Evolutionary conservation across 2,888 invertebrate genomes (phyloP).

Genomic region (Drosophila kanekoi): DNA sequence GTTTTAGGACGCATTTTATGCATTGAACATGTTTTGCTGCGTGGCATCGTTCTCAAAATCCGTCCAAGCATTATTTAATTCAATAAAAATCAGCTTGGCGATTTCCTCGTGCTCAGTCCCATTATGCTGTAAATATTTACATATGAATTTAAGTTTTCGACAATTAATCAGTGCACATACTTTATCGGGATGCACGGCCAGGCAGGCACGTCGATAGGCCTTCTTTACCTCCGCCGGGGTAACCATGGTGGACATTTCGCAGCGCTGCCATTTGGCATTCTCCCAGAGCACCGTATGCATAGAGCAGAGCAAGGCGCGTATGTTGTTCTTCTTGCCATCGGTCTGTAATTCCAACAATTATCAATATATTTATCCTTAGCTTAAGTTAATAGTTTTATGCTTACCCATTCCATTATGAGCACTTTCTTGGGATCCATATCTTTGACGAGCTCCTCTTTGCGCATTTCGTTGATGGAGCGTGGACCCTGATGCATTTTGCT

Average conservation of each 20-base stretch:
- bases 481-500: constrained; percentile 91
- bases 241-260: constrained; percentile 97
- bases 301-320: constrained; percentile 97
- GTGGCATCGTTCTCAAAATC: constrained; percentile 94
- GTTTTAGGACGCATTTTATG: constrained; percentile 66
- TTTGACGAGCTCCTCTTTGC: constrained; percentile 93
- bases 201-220: constrained; percentile 96
- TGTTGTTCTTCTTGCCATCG: constrained; percentile 98
- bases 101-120: constrained; percentile 96
- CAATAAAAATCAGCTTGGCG: constrained; percentile 99
- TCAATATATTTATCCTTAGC: neutral
- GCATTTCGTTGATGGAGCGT: constrained; percentile 96
- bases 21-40: constrained; percentile 90
- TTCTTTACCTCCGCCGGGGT: constrained; percentile 97
- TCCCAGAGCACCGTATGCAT: constrained; percentile 97
- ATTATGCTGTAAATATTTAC: constrained; percentile 90
- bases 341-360: constrained; percentile 86
- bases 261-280: constrained; percentile 96
- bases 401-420: constrained; percentile 92
- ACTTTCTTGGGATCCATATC: constrained; percentile 97
- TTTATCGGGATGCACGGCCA: constrained; percentile 99
- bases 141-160: neutral
- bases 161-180: constrained; percentile 85
- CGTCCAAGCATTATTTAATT: constrained; percentile 99
- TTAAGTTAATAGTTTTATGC: constrained; percentile 24